Evolutionary conservation across 2,797 vertebrate species (phyloP), one percentile per base, ranked within the genome.

Genomic region (Gobio occitaniae): DNA sequence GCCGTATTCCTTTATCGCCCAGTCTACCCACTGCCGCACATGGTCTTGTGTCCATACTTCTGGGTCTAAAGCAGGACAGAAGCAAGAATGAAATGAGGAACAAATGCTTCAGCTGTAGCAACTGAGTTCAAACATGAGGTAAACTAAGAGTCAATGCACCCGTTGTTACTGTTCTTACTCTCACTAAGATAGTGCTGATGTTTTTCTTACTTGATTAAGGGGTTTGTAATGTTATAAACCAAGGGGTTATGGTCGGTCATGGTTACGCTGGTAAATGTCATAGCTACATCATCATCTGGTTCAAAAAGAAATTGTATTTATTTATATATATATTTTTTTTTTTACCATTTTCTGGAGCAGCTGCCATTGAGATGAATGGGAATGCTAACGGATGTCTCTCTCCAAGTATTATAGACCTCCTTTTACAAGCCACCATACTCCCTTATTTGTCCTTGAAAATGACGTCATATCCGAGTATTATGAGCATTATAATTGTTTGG

Each of bases 1-100:
- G 38, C 94, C 90, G 5, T 96, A 97, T 90, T 97, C 96, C 87
- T 96, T 96, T 84, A 97, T 96, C 25, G 96, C 96, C 96, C 96
- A 97, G 91, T 96, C 96, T 89, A 97, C 85, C 96, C 95, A 96
- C 92, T 96, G 94, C 12, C 94, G 89, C 38, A 96, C 96, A 0
- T 97, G 95, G 71, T 96, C 95, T 84, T 95, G 95, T 2, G 94
- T 96, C 96, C 96, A 96, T 21, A 95, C 95, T 86, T 95, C 91
- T 0, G 95, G 95, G 83, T 96, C 95, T 95, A 91, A 29, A 38
- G 66, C 9, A 36, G 36, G 17, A 63, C 19, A 6, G 38, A 84
- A 29, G 44, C 29, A 75, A 25, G 75, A 2, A 65, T n/a, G 13
- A 75, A 25, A 41, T 32, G 17, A 8, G 52, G 75, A 13, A 44